Evolutionary conservation across 1,140 invertebrate species (phyloP), one percentile per base, ranked within the genome.

Genomic region (Sminthurinus signatus): DNA sequence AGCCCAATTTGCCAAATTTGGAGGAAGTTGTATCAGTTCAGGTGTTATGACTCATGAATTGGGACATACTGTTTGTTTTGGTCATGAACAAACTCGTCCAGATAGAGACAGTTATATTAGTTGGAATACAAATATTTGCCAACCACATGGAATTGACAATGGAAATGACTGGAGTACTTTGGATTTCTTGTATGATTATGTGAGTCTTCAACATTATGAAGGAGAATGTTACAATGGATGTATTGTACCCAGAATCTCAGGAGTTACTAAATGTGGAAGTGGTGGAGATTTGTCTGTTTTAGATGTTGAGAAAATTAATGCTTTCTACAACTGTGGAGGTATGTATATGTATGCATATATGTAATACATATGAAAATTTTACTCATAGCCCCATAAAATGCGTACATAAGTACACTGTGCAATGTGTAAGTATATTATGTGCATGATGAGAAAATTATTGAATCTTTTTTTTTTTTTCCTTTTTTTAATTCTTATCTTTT

Each of bases 161-260:
- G 8, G 62, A 17, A 62, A 67, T 43, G 67, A 65, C 27, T 52
- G 64, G 23, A 14, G 58, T 1, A 65, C 65, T 17, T 62, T 70
- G 15, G 62, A 70, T 28, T 64, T 67, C 32, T 27, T 70, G 23
- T 70, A 70, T 25, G 69, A 70, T 31, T 70, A 65, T 32, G 69
- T 70, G 0, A 62, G 58, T 36, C 64, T 70, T 56, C 65, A 70
- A 39, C 69, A 70, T 46, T 70, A 70, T 36, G 69, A 70, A 57
- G 69, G 69, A 14, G 69, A 70, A 65, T 70, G 69, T 19, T 70
- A 70, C 62, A 70, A 67, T 43, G 65, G 65, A 29, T 70, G 69
- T 29, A 65, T 70, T 59, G 31, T 43, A 17, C 69, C 69, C 2
- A 62, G 54, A 32, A 43, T 51, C 21, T 0, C 25, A n/a, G 69